Percentiles rank a stretch among this genome's conserved stretches.
Evolutionary conservation across 2,113 vertebrate species (phyloP).

Genomic region (Boleophthalmus pectinirostris): DNA sequence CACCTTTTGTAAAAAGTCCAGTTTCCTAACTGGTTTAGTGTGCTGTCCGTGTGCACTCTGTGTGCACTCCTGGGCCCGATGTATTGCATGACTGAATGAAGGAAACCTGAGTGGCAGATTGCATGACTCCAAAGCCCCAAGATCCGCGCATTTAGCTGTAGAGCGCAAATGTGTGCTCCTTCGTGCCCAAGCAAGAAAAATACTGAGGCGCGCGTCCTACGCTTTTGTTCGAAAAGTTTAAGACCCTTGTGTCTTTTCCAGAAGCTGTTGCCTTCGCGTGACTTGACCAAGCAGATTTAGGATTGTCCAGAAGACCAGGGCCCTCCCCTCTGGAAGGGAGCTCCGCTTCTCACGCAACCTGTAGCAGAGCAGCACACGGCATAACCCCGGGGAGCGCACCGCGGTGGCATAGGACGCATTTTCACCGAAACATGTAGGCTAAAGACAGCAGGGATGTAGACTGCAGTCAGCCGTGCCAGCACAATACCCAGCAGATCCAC

Average conservation of each 20-base stretch:
- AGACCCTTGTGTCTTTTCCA: slow-evolving; percentile 79
- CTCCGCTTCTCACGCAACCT: slow-evolving; percentile 79
- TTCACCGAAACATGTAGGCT: background rate
- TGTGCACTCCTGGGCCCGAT: slow-evolving; percentile 30
- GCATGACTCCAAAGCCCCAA: slow-evolving; percentile 75
- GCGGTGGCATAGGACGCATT: slow-evolving; percentile 19
- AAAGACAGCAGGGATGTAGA: background rate
- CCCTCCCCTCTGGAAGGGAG: slow-evolving; percentile 71
- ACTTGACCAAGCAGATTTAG: slow-evolving; percentile 81
- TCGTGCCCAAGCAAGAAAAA: slow-evolving; percentile 49
- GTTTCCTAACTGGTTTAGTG: slow-evolving; percentile 35
- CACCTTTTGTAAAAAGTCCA: background rate
- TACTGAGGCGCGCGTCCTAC: slow-evolving; percentile 54
- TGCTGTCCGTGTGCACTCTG: slow-evolving; percentile 23
- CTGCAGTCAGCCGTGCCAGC: background rate
- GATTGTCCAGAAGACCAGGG: slow-evolving; percentile 76
- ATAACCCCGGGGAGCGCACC: slow-evolving; percentile 47
- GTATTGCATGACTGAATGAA: slow-evolving; percentile 66
- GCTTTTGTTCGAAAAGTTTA: slow-evolving; percentile 75
- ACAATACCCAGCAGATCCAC: background rate
- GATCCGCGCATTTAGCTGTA: slow-evolving; percentile 64
- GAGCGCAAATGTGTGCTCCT: slow-evolving; percentile 72
- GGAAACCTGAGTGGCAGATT: slow-evolving; percentile 71
- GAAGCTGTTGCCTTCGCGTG: slow-evolving; percentile 79
- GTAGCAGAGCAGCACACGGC: slow-evolving; percentile 49